Percentiles rank a stretch among this genome's conserved stretches.
Evolutionary conservation across 2,113 vertebrate species (phyloP).

Genomic region (Microcebus lehilahytsara): DNA sequence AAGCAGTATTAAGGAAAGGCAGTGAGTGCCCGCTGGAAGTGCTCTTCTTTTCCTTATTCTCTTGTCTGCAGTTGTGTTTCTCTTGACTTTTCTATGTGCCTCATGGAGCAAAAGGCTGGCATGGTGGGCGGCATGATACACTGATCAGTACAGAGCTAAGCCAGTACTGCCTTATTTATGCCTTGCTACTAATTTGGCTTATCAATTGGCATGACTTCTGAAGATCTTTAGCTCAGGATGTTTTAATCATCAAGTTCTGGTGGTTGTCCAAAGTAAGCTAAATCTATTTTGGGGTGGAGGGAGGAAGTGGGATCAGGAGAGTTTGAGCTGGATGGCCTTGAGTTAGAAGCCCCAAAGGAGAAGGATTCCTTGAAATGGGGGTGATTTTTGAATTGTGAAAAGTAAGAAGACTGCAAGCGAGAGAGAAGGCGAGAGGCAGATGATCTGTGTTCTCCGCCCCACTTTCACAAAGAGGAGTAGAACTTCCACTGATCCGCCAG

Average conservation of each 20-base stretch:
- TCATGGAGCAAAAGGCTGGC: slow-evolving; percentile 31
- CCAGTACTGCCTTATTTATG: neutral
- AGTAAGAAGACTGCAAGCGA: neutral
- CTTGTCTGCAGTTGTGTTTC: neutral
- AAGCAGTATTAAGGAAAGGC: slow-evolving; percentile 56
- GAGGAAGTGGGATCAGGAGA: neutral
- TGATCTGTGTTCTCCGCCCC: neutral
- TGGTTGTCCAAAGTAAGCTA: slow-evolving; percentile 32
- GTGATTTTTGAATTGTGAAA: slow-evolving; percentile 23
- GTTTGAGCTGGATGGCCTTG: neutral
- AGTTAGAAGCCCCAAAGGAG: neutral
- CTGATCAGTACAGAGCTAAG: slow-evolving; percentile 37
- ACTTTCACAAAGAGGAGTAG: neutral
- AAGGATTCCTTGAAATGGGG: neutral
- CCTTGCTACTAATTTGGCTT: slow-evolving; percentile 54
- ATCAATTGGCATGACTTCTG: slow-evolving; percentile 62
- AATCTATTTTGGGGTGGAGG: slow-evolving; percentile 7
- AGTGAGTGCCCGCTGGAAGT: neutral
- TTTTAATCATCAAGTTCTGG: slow-evolving; percentile 49
- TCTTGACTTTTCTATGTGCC: slow-evolving; percentile 36
- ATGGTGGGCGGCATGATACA: neutral
- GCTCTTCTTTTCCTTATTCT: slow-evolving; percentile 20
- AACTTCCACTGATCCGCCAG: neutral
- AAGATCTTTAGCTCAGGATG: slow-evolving; percentile 15
- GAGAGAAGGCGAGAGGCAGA: neutral